Base-by-base conservation (phyloP, 2,797 vertebrate genomes). In the Semotilus atromaculatus region DNA sequence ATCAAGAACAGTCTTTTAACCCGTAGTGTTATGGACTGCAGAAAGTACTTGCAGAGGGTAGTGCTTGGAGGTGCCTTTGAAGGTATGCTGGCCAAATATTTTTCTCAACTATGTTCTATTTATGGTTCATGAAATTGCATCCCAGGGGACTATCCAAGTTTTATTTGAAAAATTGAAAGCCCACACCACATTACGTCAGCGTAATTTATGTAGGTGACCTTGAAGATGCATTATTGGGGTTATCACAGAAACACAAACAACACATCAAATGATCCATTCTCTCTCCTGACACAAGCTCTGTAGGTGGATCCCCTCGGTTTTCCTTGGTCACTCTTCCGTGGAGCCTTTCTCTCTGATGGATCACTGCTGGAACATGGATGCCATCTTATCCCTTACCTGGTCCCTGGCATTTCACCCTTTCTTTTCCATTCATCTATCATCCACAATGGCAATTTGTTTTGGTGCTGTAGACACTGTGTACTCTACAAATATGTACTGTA, bases 341-440 rank as follows among this genome's bases (percentile, higher is more conserved):
- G 88, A 90, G 91, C 90, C 86, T 85, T 48, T 84, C 70, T 8
- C 4, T 36, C 90, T 95, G 94, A 94, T 93, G 91, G 92, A 95
- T 94, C 92, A 89, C 93, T 91, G 85, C 82, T 31, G 38, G 82
- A 82, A 87, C 7, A 58, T 93, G 91, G 93, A 93, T 94, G 89
- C 83, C 23, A 62, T 75, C 75, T 82, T 82, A 29, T 73, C 72
- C 85, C 72, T 48, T 72, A 71, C 62, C 76, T 83, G 83, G 75
- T 90, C 79, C 79, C 80, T 89, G 92, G 88, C 89, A 90, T 93
- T 94, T 94, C 85, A 91, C 91, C 84, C 88, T 88, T 87, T 89
- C 89, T 77, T 66, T 16, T 10, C 55, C 3, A 34, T 86, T 92
- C 90, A 93, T 94, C 91, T 86, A 89, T 95, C 93, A 91, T 92